Base-by-base conservation (phyloP, 2,113 vertebrate genomes). In the Etia nguti region DNA sequence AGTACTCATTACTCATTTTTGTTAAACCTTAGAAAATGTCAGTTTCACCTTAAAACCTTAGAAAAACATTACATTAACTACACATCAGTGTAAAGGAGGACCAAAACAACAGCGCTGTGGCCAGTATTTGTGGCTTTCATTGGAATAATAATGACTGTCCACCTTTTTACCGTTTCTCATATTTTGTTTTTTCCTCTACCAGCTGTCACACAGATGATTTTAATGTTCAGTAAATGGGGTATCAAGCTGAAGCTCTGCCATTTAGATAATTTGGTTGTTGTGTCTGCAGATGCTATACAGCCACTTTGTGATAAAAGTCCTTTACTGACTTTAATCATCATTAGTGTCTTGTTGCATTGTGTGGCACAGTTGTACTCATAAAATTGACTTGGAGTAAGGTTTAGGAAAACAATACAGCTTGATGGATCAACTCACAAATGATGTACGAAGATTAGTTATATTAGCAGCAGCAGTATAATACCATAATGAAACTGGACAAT, bases 401-500 rank as follows among this genome's bases (percentile, higher is more conserved):
- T 31, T 10, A 48, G 10, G 80, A 77, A 29, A 46, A 73, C 16
- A 6, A 50, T 26, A 79, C 26, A 82, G 34, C 12, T 52, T 84
- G 62, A 87, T 85, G 73, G 57, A 81, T 83, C 48, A 41, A 79
- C 9, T 56, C 41, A 43, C 55, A 24, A 59, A 46, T 52, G 31
- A 52, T 77, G 48, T 52, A 73, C 22, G 10, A 73, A 83, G 57
- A 43, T 62, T 36, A 82, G 20, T 3, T 43, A 29, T 80, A 15
- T 80, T 29, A 5, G 29, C 70, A 87, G n/a, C 34, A 6, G 90
- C 92, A 91, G 84, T 89, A 52, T 52, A 65, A 82, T 55, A 46
- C 13, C 11, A 60, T 65, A 80, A 85, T 77, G 56, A 88, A 80
- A 88, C 12, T 52, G 55, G 6, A 77, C 41, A 60, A 18, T 84